Evolutionary conservation across 2,113 vertebrate genomes (phyloP).

Genomic region (Aplodontia rufa): DNA sequence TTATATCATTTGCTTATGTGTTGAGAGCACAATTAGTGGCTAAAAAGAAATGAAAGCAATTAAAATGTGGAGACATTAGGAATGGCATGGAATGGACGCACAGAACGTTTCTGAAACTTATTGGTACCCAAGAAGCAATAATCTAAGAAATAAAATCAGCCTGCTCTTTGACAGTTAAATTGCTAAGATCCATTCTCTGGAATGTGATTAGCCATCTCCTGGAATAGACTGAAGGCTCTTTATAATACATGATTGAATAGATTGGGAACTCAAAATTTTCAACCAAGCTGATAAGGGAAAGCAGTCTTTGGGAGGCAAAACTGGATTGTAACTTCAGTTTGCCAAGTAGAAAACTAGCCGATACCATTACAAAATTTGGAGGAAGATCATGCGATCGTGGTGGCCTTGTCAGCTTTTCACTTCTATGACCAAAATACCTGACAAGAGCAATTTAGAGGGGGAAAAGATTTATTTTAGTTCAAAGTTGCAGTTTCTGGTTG

Average conservation of each 20-base stretch:
- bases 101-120: not conserved
- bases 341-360: not conserved
- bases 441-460: no score
- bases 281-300: not conserved
- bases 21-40: not conserved
- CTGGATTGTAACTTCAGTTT: not conserved
- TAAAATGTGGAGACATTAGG: constrained; percentile 14
- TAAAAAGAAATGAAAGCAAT: not conserved
- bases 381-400: not conserved
- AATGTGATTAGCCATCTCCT: not conserved
- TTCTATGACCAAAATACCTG: no score
- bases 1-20: constrained; percentile 21
- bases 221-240: not conserved
- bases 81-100: not conserved
- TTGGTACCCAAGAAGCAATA: not conserved
- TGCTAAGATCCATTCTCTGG: not conserved
- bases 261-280: not conserved
- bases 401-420: no score
- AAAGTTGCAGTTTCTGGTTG: no score
- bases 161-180: not conserved
- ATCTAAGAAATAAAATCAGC: not conserved
- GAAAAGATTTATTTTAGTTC: no score
- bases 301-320: not conserved
- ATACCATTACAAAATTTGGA: not conserved
- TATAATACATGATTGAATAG: not conserved